These are phyloP conservation scores for Steinernema scapterisci DNA, from an alignment of 2,888 invertebrate species.

Conservation along the genomic window DNA sequence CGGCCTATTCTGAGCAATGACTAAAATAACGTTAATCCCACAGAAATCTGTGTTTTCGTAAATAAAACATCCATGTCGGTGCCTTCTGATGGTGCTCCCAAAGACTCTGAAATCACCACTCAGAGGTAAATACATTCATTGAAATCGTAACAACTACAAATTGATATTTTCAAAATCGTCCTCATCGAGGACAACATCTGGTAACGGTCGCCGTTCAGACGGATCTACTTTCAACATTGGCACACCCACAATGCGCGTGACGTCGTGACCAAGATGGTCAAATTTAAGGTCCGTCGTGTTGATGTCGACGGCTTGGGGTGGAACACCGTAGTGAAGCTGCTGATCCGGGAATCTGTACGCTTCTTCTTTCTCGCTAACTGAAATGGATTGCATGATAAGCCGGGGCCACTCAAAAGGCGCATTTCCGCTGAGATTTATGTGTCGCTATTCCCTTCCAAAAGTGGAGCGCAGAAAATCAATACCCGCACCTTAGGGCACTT, in stretches of 20 bases:
- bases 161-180: conserved; percentile 19
- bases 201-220: neutral
- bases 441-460: too few species aligned
- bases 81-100: too few species aligned
- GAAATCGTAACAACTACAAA: neutral
- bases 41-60: too few species aligned
- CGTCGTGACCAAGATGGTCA: neutral
- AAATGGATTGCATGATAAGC: too few species aligned
- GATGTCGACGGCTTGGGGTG: neutral
- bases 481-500: too few species aligned
- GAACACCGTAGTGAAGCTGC: neutral
- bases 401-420: too few species aligned
- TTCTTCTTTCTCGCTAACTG: neutral
- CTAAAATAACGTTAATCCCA: neutral
- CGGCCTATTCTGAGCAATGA: neutral
- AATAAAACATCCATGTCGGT: too few species aligned
- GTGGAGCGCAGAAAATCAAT: too few species aligned
- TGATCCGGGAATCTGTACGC: conserved; percentile 15
- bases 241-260: conserved; percentile 5
- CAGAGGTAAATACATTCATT: neutral
- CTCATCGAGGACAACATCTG: neutral
- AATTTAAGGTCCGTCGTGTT: neutral
- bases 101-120: too few species aligned
- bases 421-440: too few species aligned
- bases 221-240: neutral